A percentile compares a stretch with the other conserved stretches of the same genome.
Evolutionary conservation across 2,113 vertebrate species (phyloP).

Genomic region (Ancistrus triradiatus): DNA sequence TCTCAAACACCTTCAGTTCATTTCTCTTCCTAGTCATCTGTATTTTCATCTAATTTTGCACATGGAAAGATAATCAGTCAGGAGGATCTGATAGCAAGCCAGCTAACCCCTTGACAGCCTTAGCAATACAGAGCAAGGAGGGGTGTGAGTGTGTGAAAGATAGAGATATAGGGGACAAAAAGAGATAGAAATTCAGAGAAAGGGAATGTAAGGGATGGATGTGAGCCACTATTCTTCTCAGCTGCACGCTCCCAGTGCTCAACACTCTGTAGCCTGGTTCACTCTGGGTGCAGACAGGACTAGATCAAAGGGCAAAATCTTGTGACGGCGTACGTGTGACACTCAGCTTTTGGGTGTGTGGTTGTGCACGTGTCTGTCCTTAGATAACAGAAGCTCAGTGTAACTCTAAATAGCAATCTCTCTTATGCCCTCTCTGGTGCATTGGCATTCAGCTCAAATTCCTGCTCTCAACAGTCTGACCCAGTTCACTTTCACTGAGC

Average conservation of each 20-base stretch:
- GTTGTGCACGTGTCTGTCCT: not conserved
- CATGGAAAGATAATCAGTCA: conserved; percentile 5
- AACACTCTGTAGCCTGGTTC: conserved; percentile 12
- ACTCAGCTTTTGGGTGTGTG: not conserved
- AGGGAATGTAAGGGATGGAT: conserved; percentile 3
- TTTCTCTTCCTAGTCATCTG: not conserved
- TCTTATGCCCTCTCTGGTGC: conserved; percentile 1
- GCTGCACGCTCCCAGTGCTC: conserved; percentile 6
- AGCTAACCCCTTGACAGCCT: conserved; percentile 32
- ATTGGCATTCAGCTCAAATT: conserved; percentile 22
- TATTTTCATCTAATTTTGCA: not conserved
- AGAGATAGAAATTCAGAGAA: not conserved
- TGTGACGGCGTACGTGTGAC: not conserved
- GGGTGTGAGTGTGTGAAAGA: no score
- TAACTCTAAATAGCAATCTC: not conserved
- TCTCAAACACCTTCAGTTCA: not conserved
- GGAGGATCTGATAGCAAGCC: conserved; percentile 34
- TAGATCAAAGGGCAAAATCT: conserved; percentile 14
- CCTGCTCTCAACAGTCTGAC: conserved; percentile 17
- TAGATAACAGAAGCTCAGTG: conserved; percentile 28
- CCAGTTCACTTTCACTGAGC: not conserved
- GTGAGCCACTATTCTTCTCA: conserved; percentile 19
- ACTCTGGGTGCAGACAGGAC: conserved; percentile 6
- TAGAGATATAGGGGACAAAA: not conserved
- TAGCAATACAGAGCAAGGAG: conserved; percentile 6